These are phyloP conservation scores for Nomada fucata DNA, from an alignment of 2,888 invertebrate species.

Conservation along the genomic window DNA sequence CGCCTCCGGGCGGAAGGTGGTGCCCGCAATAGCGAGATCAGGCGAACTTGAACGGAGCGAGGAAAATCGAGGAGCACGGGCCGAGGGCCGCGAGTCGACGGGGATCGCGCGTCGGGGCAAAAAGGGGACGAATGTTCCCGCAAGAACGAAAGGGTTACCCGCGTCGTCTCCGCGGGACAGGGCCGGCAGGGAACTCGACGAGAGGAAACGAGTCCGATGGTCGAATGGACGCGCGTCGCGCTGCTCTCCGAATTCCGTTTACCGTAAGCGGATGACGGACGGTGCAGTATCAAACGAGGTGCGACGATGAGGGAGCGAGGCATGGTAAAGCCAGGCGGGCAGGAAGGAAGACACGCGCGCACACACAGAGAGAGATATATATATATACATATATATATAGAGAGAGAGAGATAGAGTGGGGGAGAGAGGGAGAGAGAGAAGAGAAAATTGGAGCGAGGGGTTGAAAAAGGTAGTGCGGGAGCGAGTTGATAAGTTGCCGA, in stretches of 20 bases:
- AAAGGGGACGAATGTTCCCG: conserved; percentile 37
- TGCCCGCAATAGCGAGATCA: conserved; percentile 66
- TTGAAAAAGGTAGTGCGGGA: conserved; percentile 40
- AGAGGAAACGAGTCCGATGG: conserved; percentile 24
- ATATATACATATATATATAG: too few relatives aligned
- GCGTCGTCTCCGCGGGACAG: too few relatives aligned
- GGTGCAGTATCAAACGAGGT: conserved; percentile 68
- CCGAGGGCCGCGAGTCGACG: conserved; percentile 32
- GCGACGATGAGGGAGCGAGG: conserved; percentile 53
- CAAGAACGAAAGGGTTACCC: conserved; percentile 73
- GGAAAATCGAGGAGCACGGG: neutral
- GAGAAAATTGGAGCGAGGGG: neutral
- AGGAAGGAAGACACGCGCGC: neutral
- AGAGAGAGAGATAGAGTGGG: neutral
- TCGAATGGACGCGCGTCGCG: conserved; percentile 65
- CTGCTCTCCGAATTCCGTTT: conserved; percentile 81
- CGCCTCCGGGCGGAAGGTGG: conserved; percentile 72
- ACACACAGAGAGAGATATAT: too few relatives aligned
- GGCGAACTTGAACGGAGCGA: neutral
- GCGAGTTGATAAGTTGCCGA: conserved; percentile 47
- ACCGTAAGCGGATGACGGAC: conserved; percentile 72
- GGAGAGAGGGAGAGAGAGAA: neutral
- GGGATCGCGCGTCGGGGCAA: conserved; percentile 11
- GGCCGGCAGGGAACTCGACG: neutral
- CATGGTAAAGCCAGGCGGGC: conserved; percentile 22